Evolutionary conservation across 1,140 invertebrate species (phyloP).

Genomic region (Cardiocondyla obscurior): DNA sequence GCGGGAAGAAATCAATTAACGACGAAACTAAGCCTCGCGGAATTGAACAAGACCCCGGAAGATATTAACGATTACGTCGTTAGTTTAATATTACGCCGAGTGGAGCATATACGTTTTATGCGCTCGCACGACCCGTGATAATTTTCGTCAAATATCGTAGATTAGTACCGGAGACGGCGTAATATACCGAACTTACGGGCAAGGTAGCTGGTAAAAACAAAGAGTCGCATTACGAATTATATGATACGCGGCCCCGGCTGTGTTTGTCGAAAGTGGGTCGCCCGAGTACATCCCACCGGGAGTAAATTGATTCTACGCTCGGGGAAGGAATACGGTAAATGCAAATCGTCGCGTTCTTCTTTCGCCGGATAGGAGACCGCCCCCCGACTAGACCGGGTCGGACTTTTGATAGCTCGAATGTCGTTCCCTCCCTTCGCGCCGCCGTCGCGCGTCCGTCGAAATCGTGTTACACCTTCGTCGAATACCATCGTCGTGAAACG

Average conservation of each 20-base stretch:
- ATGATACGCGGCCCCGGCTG: not conserved
- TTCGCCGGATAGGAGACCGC: constrained; percentile 14
- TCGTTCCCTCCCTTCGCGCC: not conserved
- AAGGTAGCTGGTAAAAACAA: not conserved
- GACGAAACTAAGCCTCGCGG: not conserved
- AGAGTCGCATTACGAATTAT: constrained; percentile 30
- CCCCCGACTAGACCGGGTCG: not conserved
- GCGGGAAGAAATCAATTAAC: not conserved
- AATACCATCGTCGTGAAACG: constrained; percentile 17
- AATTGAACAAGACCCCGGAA: not conserved
- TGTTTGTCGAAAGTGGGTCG: constrained; percentile 36
- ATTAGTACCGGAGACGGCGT: not conserved
- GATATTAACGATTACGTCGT: not conserved
- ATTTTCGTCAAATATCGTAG: not conserved
- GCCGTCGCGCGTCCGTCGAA: not conserved
- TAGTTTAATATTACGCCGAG: not conserved
- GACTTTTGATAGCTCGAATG: constrained; percentile 38
- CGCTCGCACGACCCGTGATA: not conserved
- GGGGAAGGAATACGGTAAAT: constrained; percentile 23
- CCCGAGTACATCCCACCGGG: constrained; percentile 2
- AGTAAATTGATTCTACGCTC: constrained; percentile 46
- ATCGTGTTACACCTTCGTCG: constrained; percentile 1
- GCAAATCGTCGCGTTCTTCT: constrained; percentile 46
- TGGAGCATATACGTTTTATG: not conserved
- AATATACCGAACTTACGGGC: not conserved